Conservation (phyloP, 2,888 invertebrate genomes). For the Apantesis nais region DNA sequence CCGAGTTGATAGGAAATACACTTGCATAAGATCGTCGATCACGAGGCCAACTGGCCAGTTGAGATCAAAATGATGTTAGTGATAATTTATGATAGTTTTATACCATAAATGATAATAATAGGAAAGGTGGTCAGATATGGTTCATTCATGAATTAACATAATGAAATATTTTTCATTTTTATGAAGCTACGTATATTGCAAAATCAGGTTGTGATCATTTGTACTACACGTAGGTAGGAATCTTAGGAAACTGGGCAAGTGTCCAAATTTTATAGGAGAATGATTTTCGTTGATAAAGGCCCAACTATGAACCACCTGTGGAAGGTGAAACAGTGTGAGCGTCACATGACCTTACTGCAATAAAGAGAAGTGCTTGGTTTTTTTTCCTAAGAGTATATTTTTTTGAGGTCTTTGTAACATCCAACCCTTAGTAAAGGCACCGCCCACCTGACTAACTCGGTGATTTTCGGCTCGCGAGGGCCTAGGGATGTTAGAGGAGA, state of each 20-base stretch:
- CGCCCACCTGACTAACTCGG: constrained; percentile 51
- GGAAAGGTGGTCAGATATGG: too few relatives aligned
- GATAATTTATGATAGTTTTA: too few relatives aligned
- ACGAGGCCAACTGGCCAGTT: too few relatives aligned
- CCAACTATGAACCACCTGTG: not conserved
- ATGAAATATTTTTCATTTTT: too few relatives aligned
- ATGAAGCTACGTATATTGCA: too few relatives aligned
- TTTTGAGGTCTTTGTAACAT: constrained; percentile 20
- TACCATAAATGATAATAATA: too few relatives aligned
- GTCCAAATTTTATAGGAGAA: not conserved
- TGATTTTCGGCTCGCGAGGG: constrained; percentile 37
- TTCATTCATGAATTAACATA: too few relatives aligned
- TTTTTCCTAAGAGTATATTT: not conserved
- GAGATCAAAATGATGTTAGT: too few relatives aligned
- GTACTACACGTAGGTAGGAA: too few relatives aligned
- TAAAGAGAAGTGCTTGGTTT: not conserved
- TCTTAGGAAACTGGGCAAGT: not conserved
- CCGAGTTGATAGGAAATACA: too few relatives aligned
- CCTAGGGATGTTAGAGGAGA: constrained; percentile 34
- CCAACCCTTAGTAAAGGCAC: constrained; percentile 20
- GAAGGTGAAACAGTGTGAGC: not conserved
- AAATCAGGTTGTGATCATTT: too few relatives aligned
- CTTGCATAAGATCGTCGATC: too few relatives aligned
- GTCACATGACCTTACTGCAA: not conserved
- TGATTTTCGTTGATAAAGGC: not conserved